Evolutionary conservation across 30 jellyfish, hydroid and myxozoan genomes (phyloP).

Genomic region (Pseudorhiza aurosa): DNA sequence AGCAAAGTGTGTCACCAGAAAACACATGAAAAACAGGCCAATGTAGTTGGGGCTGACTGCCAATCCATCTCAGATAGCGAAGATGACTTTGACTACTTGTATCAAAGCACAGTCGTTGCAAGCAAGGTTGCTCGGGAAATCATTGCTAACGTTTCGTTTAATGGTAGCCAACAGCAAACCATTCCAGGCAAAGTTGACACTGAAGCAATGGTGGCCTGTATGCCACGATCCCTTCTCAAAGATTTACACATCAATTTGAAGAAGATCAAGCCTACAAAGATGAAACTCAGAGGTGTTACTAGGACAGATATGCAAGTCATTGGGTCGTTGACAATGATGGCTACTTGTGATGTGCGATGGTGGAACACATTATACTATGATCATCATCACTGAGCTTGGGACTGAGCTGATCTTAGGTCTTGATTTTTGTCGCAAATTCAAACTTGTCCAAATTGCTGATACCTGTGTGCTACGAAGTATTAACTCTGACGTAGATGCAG

Average conservation of each 20-base stretch:
- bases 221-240: slow-evolving; percentile 16
- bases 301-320: slow-evolving; percentile 16
- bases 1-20: slow-evolving; percentile 11
- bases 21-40: slow-evolving; percentile 2
- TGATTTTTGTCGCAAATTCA: slow-evolving; percentile 15
- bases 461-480: slow-evolving; percentile 15
- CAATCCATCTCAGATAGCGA: neutral
- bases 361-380: neutral
- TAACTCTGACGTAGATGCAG: slow-evolving; percentile 35
- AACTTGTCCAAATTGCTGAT: slow-evolving; percentile 13
- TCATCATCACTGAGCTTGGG: slow-evolving; percentile 32
- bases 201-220: slow-evolving; percentile 42
- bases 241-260: neutral
- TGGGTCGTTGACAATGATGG: slow-evolving; percentile 5
- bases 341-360: slow-evolving; percentile 28
- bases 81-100: neutral
- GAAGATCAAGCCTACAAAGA: neutral
- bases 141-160: slow-evolving; percentile 14
- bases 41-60: neutral
- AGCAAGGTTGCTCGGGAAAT: slow-evolving; percentile 22
- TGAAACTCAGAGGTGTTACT: slow-evolving; percentile 32
- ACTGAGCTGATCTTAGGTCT: slow-evolving; percentile 41
- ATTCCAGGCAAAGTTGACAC: slow-evolving; percentile 27
- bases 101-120: slow-evolving; percentile 2
- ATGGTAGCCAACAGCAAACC: slow-evolving; percentile 1